Conservation (phyloP, 2,113 vertebrate genomes). For the Mellivora capensis region DNA sequence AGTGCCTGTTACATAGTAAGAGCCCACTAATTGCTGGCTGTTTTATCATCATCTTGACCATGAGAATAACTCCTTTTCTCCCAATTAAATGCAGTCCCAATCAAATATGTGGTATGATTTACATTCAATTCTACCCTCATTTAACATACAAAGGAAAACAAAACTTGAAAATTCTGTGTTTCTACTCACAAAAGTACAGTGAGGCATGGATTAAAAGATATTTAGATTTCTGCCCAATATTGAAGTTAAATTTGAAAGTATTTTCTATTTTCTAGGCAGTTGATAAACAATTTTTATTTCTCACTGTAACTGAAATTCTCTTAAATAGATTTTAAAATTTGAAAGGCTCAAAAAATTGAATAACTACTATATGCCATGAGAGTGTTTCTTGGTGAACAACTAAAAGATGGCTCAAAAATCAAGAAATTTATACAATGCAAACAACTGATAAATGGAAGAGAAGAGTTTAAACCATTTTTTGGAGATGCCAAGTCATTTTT, state of each 20-base stretch:
- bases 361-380: neutral
- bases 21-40: neutral
- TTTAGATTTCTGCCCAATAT: neutral
- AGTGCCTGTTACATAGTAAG: neutral
- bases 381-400: neutral
- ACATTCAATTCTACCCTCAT: neutral
- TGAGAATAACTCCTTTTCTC: neutral
- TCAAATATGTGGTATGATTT: neutral
- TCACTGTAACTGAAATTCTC: neutral
- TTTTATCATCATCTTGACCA: neutral
- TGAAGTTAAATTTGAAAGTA: neutral
- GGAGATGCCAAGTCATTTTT: neutral
- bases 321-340: neutral
- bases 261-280: neutral
- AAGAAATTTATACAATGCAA: neutral
- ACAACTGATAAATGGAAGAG: neutral
- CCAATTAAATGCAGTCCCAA: neutral
- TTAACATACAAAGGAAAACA: neutral
- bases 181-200: neutral
- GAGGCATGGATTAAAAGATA: constrained; percentile 16
- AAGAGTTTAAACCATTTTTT: neutral
- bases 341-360: neutral
- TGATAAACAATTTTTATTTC: neutral
- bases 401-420: neutral
- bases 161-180: constrained; percentile 17